Percentiles rank a stretch among this genome's conserved stretches.
phyloP scores from a whole-genome alignment of 2,797 vertebrate genomes.

The Pseudotriccus pelzelni region DNA sequence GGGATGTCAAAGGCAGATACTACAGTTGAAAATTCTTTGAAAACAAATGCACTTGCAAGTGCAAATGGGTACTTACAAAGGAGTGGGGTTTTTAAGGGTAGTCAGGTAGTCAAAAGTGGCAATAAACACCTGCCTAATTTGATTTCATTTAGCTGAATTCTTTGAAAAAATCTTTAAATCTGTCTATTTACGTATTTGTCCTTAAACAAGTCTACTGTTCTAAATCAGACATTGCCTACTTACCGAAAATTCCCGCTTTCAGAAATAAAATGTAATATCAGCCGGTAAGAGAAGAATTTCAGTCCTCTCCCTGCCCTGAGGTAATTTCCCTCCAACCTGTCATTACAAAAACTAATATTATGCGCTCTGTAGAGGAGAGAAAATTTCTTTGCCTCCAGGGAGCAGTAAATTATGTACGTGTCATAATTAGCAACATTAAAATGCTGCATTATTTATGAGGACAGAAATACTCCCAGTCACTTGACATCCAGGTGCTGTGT shows the following conservation, averaged over 20 bases:
- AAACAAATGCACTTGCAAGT: not conserved
- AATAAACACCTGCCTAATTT: not conserved
- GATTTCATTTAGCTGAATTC: not conserved
- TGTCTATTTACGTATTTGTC: not conserved
- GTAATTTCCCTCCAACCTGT: not conserved
- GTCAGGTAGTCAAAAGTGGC: not conserved
- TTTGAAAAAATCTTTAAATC: not conserved
- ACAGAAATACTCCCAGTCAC: not conserved
- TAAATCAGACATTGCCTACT: not conserved
- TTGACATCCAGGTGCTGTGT: not conserved
- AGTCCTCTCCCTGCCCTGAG: not conserved
- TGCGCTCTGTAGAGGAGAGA: not conserved
- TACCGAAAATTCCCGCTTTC: not conserved
- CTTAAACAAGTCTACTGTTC: not conserved
- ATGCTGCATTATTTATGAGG: constrained; percentile 27
- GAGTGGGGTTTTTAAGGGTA: not conserved
- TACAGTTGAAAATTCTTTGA: not conserved
- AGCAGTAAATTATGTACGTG: constrained; percentile 1
- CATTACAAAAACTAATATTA: not conserved
- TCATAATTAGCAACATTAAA: not conserved
- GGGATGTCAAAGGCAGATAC: not conserved
- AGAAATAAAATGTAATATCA: not conserved
- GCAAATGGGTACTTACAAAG: not conserved
- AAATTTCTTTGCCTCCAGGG: not conserved
- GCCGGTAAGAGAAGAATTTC: not conserved